Conservation (phyloP, 2,797 vertebrate genomes). For the Chanos chanos region DNA sequence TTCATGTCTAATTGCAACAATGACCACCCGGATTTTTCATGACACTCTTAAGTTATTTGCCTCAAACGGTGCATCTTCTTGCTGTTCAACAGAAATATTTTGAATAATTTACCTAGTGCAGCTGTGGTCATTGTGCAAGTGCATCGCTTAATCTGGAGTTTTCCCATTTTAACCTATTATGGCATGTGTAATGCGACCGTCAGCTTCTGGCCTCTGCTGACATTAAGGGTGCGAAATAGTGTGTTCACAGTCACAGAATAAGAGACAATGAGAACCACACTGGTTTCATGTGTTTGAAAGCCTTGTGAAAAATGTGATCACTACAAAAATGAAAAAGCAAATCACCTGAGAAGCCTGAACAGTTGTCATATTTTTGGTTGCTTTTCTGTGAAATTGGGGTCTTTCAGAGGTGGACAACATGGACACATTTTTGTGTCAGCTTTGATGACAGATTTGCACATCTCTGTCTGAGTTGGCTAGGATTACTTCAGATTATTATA, state of each 20-base stretch:
- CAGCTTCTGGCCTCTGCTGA: background rate
- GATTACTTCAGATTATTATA: conserved; percentile 52
- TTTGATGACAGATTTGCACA: conserved; percentile 40
- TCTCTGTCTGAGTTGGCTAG: conserved; percentile 30
- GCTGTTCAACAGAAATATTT: too few relatives aligned
- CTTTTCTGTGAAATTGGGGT: conserved; percentile 48
- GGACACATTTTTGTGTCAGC: conserved; percentile 36
- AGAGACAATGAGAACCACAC: conserved; percentile 40
- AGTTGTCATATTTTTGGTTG: conserved; percentile 52
- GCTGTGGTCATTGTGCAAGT: too few relatives aligned
- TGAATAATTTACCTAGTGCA: too few relatives aligned
- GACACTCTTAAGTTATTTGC: too few relatives aligned
- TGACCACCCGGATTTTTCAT: background rate
- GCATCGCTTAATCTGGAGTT: too few relatives aligned
- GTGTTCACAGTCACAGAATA: conserved; percentile 36
- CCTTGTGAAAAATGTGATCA: conserved; percentile 6
- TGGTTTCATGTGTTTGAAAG: conserved; percentile 15
- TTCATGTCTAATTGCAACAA: background rate
- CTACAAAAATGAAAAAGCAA: conserved; percentile 46
- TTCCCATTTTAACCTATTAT: conserved; percentile 12
- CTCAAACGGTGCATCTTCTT: too few relatives aligned
- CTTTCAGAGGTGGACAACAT: conserved; percentile 26
- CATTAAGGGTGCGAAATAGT: background rate
- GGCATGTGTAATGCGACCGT: background rate
- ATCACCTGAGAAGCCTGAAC: conserved; percentile 51